Conservation (phyloP, 2,797 vertebrate genomes). For the Hoplostethus mediterraneus region DNA sequence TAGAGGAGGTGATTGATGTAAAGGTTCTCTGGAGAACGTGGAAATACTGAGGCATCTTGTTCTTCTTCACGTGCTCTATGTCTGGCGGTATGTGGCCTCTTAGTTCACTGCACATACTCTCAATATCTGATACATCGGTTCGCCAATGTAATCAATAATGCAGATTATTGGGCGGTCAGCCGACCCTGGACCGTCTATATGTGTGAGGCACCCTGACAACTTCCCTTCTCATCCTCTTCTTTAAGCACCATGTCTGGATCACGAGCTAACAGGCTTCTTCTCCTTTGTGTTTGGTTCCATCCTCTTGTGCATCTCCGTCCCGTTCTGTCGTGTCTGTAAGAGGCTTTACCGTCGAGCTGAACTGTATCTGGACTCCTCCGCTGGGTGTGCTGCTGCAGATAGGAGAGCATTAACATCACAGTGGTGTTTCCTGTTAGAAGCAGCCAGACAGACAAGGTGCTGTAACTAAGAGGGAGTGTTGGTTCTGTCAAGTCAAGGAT, state of each 20-base stretch:
- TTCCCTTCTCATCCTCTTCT: constrained; percentile 7
- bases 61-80: too few species aligned
- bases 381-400: constrained; percentile 13
- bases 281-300: not conserved
- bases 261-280: constrained; percentile 13
- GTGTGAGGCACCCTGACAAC: not conserved
- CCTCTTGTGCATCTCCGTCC: not conserved
- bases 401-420: not conserved
- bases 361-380: constrained; percentile 19
- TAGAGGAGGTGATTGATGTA: too few species aligned
- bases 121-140: too few species aligned
- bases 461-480: not conserved
- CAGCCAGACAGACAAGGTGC: not conserved
- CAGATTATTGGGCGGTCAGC: too few species aligned
- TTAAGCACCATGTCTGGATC: constrained; percentile 10
- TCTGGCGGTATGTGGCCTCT: too few species aligned
- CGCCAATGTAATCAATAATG: too few species aligned
- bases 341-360: constrained; percentile 26
- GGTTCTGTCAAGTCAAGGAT: too few species aligned
- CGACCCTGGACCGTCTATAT: too few species aligned
- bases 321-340: constrained; percentile 11
- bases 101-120: too few species aligned
- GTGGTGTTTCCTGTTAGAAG: not conserved
- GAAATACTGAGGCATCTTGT: too few species aligned
- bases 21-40: too few species aligned